Conservation (phyloP, 1,140 invertebrate species). For the Chionoecetes opilio region DNA sequence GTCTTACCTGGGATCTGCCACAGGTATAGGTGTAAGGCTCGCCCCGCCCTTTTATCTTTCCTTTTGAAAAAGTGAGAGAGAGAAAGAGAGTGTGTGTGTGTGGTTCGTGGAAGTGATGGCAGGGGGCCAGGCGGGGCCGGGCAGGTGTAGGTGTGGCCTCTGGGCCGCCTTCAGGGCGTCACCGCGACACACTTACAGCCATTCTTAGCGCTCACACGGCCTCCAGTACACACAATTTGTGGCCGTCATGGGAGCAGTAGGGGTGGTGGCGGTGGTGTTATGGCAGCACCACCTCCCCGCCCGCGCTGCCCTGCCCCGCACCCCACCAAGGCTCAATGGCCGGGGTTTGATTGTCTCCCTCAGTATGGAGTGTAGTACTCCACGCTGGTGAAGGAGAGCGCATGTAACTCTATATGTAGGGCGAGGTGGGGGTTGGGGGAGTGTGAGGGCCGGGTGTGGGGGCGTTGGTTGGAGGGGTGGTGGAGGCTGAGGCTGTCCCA, state of each 20-base stretch:
- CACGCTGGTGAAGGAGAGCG: neutral
- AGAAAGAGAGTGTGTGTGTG: slow-evolving; percentile 11
- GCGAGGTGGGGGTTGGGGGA: neutral
- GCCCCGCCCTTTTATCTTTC: neutral
- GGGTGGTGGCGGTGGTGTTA: neutral
- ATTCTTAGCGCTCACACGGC: neutral
- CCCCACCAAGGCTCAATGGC: no score
- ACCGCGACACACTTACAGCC: slow-evolving; percentile 5
- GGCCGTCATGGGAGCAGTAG: neutral
- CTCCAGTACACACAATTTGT: neutral
- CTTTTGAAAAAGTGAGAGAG: neutral
- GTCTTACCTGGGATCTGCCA: slow-evolving; percentile 24
- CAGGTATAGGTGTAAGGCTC: neutral
- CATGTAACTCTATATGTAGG: neutral
- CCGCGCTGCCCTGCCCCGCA: no score
- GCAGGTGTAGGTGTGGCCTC: neutral
- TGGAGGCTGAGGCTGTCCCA: neutral
- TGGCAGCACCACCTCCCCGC: neutral
- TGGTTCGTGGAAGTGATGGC: neutral
- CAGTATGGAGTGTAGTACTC: neutral
- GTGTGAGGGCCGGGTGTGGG: neutral
- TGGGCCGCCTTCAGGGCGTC: neutral
- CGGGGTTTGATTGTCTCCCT: neutral
- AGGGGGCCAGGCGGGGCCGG: neutral
- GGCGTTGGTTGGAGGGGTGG: neutral